Base-by-base conservation (phyloP, 2,888 invertebrate species). In the Zygogramma bicolorata region DNA sequence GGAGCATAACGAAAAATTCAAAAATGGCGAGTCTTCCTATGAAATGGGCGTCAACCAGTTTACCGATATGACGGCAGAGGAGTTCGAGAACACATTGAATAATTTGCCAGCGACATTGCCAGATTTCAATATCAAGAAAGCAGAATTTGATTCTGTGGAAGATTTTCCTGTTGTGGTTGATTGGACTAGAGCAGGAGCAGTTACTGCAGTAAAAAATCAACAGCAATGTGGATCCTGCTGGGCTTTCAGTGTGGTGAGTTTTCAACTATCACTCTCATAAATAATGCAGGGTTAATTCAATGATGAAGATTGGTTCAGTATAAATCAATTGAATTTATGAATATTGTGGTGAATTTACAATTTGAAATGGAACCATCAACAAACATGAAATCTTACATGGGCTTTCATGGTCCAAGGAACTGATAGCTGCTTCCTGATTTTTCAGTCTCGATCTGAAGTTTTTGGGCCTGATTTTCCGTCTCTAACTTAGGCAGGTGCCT, bases 211-310 rank as follows among this genome's bases (percentile, higher is more conserved):
- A 4, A 62, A 62, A 25, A 27, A 62, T 15, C 62, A 62, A 27
- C 42, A 25, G 13, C 15, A 27, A 1, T 62, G 42, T 27, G 62
- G 62, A 40, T 62, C 62, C 3, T 42, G 62, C 15, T 62, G 62
- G 62, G 20, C 62, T 18, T 62, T 62, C 62, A 62, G 62, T 27
- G 27, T 27, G 1, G 62, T 62, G 0, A 62, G 62, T 62, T n/a
- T 25, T 5, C n/a, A 53, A 13, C 13, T 34, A 4, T n/a, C n/a
- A 5, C 13, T 7, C 8, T 31, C 22, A 10, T 13, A 20, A 7
- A 22, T 57, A 10, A 10, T 25, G 13, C 1, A 31, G 13, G 18
- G 0, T 13, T 20, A 20, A 25, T 25, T n/a, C n/a, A 31, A 31
- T n/a, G n/a, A n/a, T n/a, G n/a, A n/a, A n/a, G n/a, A n/a, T n/a